These are phyloP conservation scores for Catocala nupta DNA, from an alignment of 2,888 invertebrate species.

Conservation along the genomic window DNA sequence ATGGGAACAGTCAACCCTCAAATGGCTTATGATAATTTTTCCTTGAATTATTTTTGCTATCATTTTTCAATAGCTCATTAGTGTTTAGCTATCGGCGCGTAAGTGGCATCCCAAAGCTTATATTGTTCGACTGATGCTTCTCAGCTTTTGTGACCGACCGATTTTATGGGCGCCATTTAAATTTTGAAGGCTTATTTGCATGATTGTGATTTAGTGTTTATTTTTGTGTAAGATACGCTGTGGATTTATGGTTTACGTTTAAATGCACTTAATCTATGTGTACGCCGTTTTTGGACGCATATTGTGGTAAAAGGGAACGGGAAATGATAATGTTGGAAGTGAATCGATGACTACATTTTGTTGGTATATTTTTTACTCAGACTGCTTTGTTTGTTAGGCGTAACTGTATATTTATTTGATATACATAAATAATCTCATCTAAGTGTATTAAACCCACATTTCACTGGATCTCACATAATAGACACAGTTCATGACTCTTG, in stretches of 20 bases:
- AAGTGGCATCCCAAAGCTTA: slow-evolving; percentile 71
- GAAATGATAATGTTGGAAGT: slow-evolving; percentile 29
- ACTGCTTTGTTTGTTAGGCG: too few species aligned
- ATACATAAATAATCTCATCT: too few species aligned
- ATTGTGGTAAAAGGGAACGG: slow-evolving; percentile 46
- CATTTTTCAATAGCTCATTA: slow-evolving; percentile 88
- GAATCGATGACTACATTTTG: background rate
- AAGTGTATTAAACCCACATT: too few species aligned
- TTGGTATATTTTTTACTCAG: background rate
- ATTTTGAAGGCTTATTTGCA: slow-evolving; percentile 83
- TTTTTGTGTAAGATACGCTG: slow-evolving; percentile 67
- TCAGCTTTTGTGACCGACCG: slow-evolving; percentile 76
- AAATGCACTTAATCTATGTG: slow-evolving; percentile 66
- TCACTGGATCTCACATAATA: too few species aligned
- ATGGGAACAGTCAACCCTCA: slow-evolving; percentile 75
- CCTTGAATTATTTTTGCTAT: slow-evolving; percentile 83
- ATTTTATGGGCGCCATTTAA: slow-evolving; percentile 84
- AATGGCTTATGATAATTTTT: slow-evolving; percentile 82
- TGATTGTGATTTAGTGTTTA: slow-evolving; percentile 84
- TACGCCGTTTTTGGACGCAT: slow-evolving; percentile 50
- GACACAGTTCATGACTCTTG: too few species aligned
- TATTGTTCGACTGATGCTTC: slow-evolving; percentile 69
- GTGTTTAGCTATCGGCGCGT: slow-evolving; percentile 75
- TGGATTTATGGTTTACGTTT: slow-evolving; percentile 70
- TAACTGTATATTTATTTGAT: too few species aligned